Base-by-base conservation (phyloP, 2,888 invertebrate species). In the Odontocolon sp. region DNA sequence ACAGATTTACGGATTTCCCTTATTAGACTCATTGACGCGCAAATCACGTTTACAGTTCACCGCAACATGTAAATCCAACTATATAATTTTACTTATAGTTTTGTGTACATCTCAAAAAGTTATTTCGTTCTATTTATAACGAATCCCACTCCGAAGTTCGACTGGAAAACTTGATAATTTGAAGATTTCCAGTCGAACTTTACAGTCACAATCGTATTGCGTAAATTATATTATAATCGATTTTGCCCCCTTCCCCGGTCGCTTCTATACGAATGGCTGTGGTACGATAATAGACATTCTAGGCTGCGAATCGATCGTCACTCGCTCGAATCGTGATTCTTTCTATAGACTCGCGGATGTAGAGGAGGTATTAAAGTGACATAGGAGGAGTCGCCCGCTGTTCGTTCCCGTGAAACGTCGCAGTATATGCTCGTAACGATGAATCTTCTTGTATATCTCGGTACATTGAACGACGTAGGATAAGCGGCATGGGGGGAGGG, bases 401-500 rank as follows among this genome's bases (percentile, higher is more conserved):
- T 61, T 61, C 21, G 33, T 61, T 61, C 61, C 45, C 61, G 47
- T 33, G 45, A 61, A 61, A 61, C 45, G 61, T 61, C 61, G 45
- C 47, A 45, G 31, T 33, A 45, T 33, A 45, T n/a, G n/a, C n/a
- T 33, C 45, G 47, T 33, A 61, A 61, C 61, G 61, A 61, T 45
- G 61, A 45, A 61, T 61, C 45, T 61, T 61, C 61, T 33, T 47
- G 45, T 61, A 31, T 47, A 47, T 61, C 45, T 21, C 3, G 21
- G 18, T 21, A 33, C 45, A 31, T 61, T 33, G 61, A 61, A 31
- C 16, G 59, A 28, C 59, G 31, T 28, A 26, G n/a, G n/a, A n/a
- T n/a, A n/a, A n/a, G n/a, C n/a, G n/a, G n/a, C n/a, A n/a, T n/a
- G n/a, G n/a, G n/a, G n/a, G n/a, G n/a, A n/a, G n/a, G n/a, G n/a